These are phyloP conservation scores for Pseudomyrmex pallidus DNA, from an alignment of 1,140 invertebrate genomes.

Conservation along the genomic window DNA sequence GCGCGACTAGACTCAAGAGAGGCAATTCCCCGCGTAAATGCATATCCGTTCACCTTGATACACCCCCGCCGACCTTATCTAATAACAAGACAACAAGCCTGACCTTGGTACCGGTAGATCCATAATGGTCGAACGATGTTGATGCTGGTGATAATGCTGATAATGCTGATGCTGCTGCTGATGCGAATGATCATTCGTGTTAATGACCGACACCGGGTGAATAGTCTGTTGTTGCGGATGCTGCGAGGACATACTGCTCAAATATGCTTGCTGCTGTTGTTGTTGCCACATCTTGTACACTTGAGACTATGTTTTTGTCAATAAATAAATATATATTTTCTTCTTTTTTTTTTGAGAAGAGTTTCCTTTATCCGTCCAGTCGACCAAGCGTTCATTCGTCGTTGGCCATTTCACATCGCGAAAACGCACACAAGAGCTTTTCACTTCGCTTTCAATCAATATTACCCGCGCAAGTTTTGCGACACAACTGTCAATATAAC, in stretches of 20 bases:
- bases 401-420: constrained; percentile 10
- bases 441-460: neutral
- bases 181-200: constrained; percentile 38
- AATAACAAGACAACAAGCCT: constrained; percentile 69
- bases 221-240: constrained; percentile 55
- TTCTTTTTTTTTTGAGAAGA: neutral
- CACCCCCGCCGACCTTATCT: constrained; percentile 41
- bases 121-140: constrained; percentile 62
- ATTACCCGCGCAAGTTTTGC: neutral
- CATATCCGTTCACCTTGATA: constrained; percentile 47
- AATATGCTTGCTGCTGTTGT: constrained; percentile 67
- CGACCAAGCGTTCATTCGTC: constrained; percentile 52
- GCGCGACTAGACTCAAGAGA: constrained; percentile 4
- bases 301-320: neutral
- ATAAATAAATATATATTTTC: constrained; percentile 52
- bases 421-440: neutral
- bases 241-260: constrained; percentile 64
- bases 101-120: constrained; percentile 70
- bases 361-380: constrained; percentile 40
- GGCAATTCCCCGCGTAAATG: neutral
- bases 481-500: neutral
- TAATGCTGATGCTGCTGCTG: constrained; percentile 52
- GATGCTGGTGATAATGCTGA: constrained; percentile 52
- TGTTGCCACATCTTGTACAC: constrained; percentile 74
- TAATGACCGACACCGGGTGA: constrained; percentile 54